A percentile compares a stretch with the other conserved stretches of the same genome.
Evolutionary conservation across 2,113 vertebrate genomes (phyloP).

Genomic region (Leucopternis melanops): DNA sequence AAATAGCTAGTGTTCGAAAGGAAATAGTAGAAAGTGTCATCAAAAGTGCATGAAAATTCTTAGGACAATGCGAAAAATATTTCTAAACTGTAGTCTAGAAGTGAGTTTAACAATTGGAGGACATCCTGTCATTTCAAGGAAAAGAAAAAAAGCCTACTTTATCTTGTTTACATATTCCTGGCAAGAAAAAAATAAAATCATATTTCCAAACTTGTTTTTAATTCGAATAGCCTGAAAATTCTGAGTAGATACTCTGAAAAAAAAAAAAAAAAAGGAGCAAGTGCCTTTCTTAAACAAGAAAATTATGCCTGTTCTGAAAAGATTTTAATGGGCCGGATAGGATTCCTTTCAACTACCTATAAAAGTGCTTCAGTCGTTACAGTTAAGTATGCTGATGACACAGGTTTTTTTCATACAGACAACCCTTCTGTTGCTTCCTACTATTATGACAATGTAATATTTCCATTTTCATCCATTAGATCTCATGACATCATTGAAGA

Average conservation of each 20-base stretch:
- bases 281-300: not conserved
- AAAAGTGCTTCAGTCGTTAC: not conserved
- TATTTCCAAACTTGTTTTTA: not conserved
- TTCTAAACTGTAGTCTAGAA: not conserved
- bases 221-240: not conserved
- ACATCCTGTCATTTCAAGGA: not conserved
- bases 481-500: not conserved
- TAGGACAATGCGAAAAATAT: not conserved
- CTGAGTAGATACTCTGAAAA: not conserved
- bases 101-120: not conserved
- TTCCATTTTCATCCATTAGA: not conserved
- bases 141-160: not conserved
- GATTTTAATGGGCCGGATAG: not conserved
- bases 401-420: not conserved
- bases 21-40: not conserved
- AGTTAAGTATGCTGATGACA: not conserved
- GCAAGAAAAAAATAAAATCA: not conserved
- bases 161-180: not conserved
- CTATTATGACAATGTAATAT: not conserved
- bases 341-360: not conserved
- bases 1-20: not conserved
- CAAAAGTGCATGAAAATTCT: not conserved
- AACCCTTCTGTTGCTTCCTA: not conserved
- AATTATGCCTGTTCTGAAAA: not conserved
- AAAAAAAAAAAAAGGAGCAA: not conserved